Evolutionary conservation across 2,113 vertebrate species (phyloP).

Genomic region (Myiozetetes cayanensis): DNA sequence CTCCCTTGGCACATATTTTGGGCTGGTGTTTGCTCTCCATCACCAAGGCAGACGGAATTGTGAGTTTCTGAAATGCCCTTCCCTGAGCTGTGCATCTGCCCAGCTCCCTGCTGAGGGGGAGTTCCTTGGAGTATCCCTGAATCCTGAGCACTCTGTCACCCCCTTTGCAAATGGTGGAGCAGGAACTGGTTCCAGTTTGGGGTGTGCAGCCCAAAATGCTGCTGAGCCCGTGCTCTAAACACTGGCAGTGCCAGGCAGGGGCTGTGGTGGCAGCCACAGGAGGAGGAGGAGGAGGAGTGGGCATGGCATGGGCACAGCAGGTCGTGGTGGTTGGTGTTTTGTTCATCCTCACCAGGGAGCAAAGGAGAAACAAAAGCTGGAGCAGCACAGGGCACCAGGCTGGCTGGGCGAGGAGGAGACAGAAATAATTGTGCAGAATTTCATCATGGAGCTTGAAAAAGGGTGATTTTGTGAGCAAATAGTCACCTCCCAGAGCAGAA

Average conservation of each 20-base stretch:
- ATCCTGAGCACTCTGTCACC: background rate
- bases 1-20: accelerated
- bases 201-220: background rate
- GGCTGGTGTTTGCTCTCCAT: background rate
- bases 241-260: background rate
- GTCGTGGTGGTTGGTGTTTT: background rate
- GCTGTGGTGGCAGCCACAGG: background rate
- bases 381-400: background rate
- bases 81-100: accelerated
- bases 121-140: accelerated
- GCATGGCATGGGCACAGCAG: background rate
- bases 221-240: accelerated
- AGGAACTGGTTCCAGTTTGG: background rate
- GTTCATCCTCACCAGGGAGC: conserved; percentile 19
- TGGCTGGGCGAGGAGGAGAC: background rate
- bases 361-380: conserved; percentile 22
- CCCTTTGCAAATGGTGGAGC: accelerated
- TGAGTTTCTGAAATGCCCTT: background rate
- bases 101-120: background rate
- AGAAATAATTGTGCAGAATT: background rate
- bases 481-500: background rate
- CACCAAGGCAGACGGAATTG: background rate
- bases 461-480: background rate
- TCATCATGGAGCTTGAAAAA: background rate
- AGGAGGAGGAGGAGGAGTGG: background rate